Percentiles rank a stretch among this genome's conserved stretches.
These are phyloP conservation scores for Anarrhichthys ocellatus DNA, from an alignment of 2,113 vertebrate species.

Conservation along the genomic window DNA sequence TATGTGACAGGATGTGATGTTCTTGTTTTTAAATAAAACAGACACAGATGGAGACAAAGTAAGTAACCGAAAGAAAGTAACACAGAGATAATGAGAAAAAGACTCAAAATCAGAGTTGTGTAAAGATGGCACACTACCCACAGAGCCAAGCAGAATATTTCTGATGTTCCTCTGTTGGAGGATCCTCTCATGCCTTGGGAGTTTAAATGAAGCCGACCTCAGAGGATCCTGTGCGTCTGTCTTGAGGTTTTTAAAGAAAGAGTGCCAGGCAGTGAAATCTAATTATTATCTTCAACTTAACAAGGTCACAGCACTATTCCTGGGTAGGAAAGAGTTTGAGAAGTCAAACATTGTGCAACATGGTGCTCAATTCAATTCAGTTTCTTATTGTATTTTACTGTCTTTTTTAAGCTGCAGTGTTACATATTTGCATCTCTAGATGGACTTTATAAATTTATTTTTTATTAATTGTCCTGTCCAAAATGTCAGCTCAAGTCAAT, in stretches of 20 bases:
- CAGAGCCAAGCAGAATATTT: not conserved
- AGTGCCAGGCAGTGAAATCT: constrained; percentile 55
- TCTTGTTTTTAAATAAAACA: not conserved
- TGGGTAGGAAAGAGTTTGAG: constrained; percentile 34
- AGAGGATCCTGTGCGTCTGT: constrained; percentile 54
- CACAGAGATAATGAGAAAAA: constrained; percentile 13
- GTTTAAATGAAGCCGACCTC: constrained; percentile 68
- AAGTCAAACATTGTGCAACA: constrained; percentile 13
- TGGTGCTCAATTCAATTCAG: constrained; percentile 4
- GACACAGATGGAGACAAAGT: not conserved
- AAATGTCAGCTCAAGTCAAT: no score
- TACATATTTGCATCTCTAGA: not conserved
- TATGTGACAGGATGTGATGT: not conserved
- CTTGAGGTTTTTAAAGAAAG: constrained; percentile 57
- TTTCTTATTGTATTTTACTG: not conserved
- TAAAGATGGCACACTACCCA: constrained; percentile 12
- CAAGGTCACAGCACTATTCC: constrained; percentile 70
- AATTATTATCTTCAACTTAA: constrained; percentile 71
- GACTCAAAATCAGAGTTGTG: constrained; percentile 33
- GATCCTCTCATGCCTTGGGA: constrained; percentile 48
- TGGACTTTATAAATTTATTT: no score
- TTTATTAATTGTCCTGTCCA: no score
- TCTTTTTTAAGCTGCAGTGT: not conserved
- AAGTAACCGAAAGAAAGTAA: not conserved
- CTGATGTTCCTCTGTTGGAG: constrained; percentile 34